These are phyloP conservation scores for Andrena hattorfiana DNA, from an alignment of 2,888 invertebrate species.

Conservation along the genomic window DNA sequence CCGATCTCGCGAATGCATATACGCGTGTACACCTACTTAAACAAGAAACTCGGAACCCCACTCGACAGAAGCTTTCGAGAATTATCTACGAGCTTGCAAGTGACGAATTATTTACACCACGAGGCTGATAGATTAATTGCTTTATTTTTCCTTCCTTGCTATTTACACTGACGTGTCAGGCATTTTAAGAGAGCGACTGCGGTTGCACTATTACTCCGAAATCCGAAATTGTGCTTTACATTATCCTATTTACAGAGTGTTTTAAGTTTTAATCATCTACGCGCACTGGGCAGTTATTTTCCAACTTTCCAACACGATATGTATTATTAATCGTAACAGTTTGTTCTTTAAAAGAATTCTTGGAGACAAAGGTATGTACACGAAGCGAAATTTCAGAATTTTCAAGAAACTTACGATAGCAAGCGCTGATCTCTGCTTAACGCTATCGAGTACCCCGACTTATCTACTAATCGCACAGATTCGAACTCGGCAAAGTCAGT, in stretches of 20 bases:
- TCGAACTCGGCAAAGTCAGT: background rate
- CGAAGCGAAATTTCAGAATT: background rate
- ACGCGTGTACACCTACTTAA: background rate
- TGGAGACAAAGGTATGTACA: background rate
- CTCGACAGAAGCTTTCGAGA: background rate
- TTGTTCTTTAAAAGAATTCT: background rate
- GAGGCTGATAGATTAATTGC: background rate
- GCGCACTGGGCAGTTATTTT: background rate
- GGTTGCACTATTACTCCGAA: background rate
- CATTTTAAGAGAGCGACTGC: background rate
- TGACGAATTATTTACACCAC: background rate
- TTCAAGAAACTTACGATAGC: slow-evolving; percentile 1
- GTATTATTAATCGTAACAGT: background rate
- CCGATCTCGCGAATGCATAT: too few relatives aligned
- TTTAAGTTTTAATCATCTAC: background rate
- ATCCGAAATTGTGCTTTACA: background rate
- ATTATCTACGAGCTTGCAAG: background rate
- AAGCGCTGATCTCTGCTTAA: background rate
- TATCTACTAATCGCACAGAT: background rate
- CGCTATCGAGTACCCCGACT: slow-evolving; percentile 5
- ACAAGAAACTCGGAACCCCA: background rate
- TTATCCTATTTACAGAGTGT: slow-evolving; percentile 21
- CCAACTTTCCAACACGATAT: background rate
- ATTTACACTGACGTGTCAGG: background rate
- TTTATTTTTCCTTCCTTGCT: background rate